phyloP scores from a whole-genome alignment of 2,888 invertebrate species.

The Theretra japonica region DNA sequence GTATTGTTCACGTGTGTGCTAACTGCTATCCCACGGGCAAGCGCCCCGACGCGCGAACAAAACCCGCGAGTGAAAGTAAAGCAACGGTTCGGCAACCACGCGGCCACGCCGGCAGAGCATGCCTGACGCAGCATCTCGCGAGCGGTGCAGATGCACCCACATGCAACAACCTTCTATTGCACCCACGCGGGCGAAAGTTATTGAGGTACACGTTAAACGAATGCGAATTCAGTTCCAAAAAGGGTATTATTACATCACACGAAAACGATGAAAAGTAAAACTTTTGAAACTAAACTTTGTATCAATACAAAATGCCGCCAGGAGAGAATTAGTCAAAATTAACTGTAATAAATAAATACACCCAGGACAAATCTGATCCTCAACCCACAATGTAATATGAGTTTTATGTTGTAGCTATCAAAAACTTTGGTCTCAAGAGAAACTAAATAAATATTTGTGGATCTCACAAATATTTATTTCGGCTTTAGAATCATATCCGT shows the following conservation, averaged over 20 bases:
- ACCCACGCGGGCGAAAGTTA: slow-evolving; percentile 21
- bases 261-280: neutral
- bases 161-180: slow-evolving; percentile 7
- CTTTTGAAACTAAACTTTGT: no score
- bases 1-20: no score
- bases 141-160: slow-evolving; percentile 5
- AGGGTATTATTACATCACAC: neutral
- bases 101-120: neutral
- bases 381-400: no score
- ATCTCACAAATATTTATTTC: no score
- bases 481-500: no score
- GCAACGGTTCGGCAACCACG: neutral
- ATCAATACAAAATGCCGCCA: no score
- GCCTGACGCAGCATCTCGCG: slow-evolving; percentile 11
- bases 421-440: no score
- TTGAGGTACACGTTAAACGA: neutral
- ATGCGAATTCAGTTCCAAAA: neutral
- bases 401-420: no score
- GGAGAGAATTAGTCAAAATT: no score
- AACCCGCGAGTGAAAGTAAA: slow-evolving; percentile 20
- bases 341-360: no score
- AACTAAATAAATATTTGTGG: no score
- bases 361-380: no score
- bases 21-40: slow-evolving; percentile 9
- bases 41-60: neutral